Evolutionary conservation across 1,140 invertebrate species (phyloP), one percentile per base, ranked within the genome.

Genomic region (Leptonema lineaticorne): DNA sequence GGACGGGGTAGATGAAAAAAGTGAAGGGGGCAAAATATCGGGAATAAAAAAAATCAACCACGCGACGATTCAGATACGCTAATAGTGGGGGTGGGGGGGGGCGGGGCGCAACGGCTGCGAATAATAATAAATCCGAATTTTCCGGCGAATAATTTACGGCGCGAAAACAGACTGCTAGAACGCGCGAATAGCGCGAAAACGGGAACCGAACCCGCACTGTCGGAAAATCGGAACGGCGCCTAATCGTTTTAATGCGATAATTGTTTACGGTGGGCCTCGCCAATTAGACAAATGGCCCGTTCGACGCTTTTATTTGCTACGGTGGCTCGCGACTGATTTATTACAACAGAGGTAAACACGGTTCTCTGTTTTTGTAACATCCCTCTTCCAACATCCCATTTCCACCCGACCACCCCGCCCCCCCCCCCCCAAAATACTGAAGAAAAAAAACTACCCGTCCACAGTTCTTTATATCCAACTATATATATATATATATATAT

Each of bases 161-260:
- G 57, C 14, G 57, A 59, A 59, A 59, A 59, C 57, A 59, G 33
- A 27, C 30, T n/a, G 14, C 14, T 16, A n/a, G 24, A 27, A 37
- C 24, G 2, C 3, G 28, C 28, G 50, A 11, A 2, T 11, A 24
- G 18, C 22, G 2, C 6, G 9, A 26, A 53, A 53, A 26, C 9
- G 9, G 9, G 50, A 24, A 24, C 4, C 22, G 50, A 7, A 22
- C 4, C 9, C 20, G 0, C 24, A 4, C 26, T 26, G 24, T n/a
- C n/a, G n/a, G n/a, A n/a, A n/a, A n/a, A n/a, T n/a, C n/a, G n/a
- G n/a, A n/a, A 14, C 24, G 53, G 53, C 53, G 53, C 28, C 57
- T 59, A 59, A 59, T 59, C 57, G 30, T 29, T 33, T 59, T 59
- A 59, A 33, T 37, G 57, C 57, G 57, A 59, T 59, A 59, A 59